Conservation (phyloP, 1,140 invertebrate genomes). For the Aradophagus sp. region DNA sequence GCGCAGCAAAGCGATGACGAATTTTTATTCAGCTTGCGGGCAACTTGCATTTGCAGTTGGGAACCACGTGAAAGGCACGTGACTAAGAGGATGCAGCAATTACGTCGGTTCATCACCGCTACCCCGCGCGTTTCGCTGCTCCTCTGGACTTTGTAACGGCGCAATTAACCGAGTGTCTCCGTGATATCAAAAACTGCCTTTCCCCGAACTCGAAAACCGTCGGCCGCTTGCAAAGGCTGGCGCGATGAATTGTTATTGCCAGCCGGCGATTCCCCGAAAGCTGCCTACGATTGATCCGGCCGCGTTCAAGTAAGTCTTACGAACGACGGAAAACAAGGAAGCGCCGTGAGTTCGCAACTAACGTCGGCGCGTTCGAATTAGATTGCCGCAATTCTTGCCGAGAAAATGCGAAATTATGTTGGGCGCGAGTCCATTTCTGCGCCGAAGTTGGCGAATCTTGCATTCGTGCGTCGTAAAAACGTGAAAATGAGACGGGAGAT, state of each 20-base stretch:
- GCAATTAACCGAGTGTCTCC: constrained; percentile 65
- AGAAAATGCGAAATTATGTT: no score
- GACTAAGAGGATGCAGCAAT: constrained; percentile 72
- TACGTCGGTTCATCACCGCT: constrained; percentile 62
- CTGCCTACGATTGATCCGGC: constrained; percentile 40
- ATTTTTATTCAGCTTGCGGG: constrained; percentile 43
- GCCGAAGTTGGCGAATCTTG: constrained; percentile 39
- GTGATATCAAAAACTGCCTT: constrained; percentile 72
- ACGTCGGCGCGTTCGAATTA: not conserved
- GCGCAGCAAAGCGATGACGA: constrained; percentile 18
- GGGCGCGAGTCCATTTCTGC: no score
- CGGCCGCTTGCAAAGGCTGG: constrained; percentile 64
- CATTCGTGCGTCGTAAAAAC: constrained; percentile 36
- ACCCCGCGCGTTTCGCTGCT: constrained; percentile 51
- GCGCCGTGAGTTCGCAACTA: no score
- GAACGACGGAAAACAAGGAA: no score
- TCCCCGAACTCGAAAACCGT: constrained; percentile 68
- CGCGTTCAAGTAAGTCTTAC: no score
- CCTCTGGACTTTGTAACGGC: constrained; percentile 50
- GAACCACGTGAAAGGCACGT: constrained; percentile 70
- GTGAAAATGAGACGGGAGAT: constrained; percentile 50
- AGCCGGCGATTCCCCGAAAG: constrained; percentile 60
- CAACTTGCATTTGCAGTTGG: constrained; percentile 61
- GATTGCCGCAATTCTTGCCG: no score
- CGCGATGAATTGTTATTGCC: constrained; percentile 72